phyloP scores from a whole-genome alignment of 2,113 vertebrate species.

The Atrichornis clamosus region DNA sequence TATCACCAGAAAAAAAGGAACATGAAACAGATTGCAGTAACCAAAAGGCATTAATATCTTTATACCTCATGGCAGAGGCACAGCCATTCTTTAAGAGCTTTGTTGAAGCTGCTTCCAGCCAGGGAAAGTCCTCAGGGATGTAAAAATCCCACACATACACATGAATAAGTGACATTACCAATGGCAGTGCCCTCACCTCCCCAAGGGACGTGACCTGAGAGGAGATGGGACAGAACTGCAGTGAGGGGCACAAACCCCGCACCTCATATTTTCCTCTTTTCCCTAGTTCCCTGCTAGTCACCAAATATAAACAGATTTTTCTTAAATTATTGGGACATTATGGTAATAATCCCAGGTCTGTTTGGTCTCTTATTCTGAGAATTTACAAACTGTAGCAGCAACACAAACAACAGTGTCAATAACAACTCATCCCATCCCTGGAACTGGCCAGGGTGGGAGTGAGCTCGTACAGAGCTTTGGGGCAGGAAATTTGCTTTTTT shows the following conservation, averaged over 20 bases:
- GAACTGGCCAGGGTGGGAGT: rapidly evolving
- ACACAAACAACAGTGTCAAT: background rate
- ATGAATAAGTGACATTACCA: background rate
- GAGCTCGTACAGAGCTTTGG: background rate
- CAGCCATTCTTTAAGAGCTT: background rate
- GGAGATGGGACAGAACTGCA: background rate
- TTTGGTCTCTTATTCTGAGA: background rate
- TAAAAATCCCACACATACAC: background rate
- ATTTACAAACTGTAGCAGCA: background rate
- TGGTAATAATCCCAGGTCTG: background rate
- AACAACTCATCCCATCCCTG: background rate
- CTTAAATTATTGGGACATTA: background rate
- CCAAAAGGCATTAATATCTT: background rate
- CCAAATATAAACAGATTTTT: background rate
- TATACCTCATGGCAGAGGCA: background rate
- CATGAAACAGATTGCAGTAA: background rate
- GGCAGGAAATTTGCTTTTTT: background rate
- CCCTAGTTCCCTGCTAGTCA: background rate
- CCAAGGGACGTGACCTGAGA: rapidly evolving
- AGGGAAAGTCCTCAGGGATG: background rate
- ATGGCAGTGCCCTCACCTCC: background rate
- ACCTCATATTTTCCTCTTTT: background rate
- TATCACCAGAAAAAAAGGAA: background rate
- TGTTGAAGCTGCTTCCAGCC: background rate
- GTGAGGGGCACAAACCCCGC: too few species aligned